phyloP scores from a whole-genome alignment of 2,113 vertebrate genomes.

The Irena cyanogastra region DNA sequence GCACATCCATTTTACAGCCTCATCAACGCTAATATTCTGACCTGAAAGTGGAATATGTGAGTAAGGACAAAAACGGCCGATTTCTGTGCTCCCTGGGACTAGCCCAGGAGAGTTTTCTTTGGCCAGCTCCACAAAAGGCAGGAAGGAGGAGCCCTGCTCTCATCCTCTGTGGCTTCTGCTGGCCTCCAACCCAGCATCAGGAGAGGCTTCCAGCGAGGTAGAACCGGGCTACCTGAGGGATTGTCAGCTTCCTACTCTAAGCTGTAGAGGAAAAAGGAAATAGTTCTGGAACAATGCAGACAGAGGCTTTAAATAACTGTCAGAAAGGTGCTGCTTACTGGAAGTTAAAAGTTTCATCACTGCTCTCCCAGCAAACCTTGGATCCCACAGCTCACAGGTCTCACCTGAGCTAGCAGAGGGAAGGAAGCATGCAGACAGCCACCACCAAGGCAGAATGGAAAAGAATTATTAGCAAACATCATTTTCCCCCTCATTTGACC shows the following conservation, averaged over 20 bases:
- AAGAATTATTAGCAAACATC: not conserved
- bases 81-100: not conserved
- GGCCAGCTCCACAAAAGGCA: not conserved
- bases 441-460: not conserved
- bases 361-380: not conserved
- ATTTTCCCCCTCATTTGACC: not conserved
- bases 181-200: not conserved
- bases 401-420: not conserved
- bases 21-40: not conserved
- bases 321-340: not conserved
- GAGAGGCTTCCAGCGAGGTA: not conserved
- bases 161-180: not conserved
- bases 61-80: not conserved
- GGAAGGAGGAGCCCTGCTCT: not conserved
- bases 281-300: not conserved
- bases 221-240: not conserved
- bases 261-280: conserved; percentile 50
- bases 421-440: rapidly evolving
- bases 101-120: not conserved
- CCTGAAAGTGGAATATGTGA: not conserved
- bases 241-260: not conserved
- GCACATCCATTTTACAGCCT: not conserved
- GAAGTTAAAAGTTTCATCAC: not conserved
- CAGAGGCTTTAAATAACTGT: not conserved
- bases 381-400: not conserved